Evolutionary conservation across 2,888 invertebrate genomes (phyloP), one percentile per base, ranked within the genome.

Genomic region (Polymixis flavicincta): DNA sequence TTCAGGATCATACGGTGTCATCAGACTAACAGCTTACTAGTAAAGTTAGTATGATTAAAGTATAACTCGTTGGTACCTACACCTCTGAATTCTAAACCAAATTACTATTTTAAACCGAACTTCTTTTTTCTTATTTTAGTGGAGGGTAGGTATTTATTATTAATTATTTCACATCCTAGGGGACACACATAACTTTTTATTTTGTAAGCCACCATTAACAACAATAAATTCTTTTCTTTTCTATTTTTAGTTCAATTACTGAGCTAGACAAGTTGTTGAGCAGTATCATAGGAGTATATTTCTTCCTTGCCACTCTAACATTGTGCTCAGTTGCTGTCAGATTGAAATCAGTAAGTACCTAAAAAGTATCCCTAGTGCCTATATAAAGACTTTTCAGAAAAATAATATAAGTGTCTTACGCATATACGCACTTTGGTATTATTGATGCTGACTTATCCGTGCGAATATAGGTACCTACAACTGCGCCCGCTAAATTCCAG

Each of bases 201-300:
- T 45, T 45, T 45, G 9, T 50, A 50, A 65, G 11, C 3, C 25
- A 28, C 28, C 13, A 13, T 45, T 28, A 13, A 32, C 3, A 32
- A 66, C 13, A 66, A 37, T 48, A 25, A 32, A 25, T 22, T 25
- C 2, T 37, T 28, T 52, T 50, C 22, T 17, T 17, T n/a, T 71
- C 2, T 22, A 25, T 71, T 93, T 92, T 82, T 88, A 95, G 95
- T 37, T 85, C 86, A 28, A 88, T 92, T 3, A 82, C 76, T 4
- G 87, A 92, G 54, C 85, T 95, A 17, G 90, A 90, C 57, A 85
- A 81, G 17, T 78, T 94, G 52, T 80, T 94, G 32, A 89, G 85
- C 70, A 85, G 90, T 68, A 92, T 95, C 55, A 82, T 95, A 71
- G 95, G 95, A 28, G 88, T 94, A n/a, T 96, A 95, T 86, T 94